Conservation (phyloP, 1,140 invertebrate genomes). For the Colletes gigas region DNA sequence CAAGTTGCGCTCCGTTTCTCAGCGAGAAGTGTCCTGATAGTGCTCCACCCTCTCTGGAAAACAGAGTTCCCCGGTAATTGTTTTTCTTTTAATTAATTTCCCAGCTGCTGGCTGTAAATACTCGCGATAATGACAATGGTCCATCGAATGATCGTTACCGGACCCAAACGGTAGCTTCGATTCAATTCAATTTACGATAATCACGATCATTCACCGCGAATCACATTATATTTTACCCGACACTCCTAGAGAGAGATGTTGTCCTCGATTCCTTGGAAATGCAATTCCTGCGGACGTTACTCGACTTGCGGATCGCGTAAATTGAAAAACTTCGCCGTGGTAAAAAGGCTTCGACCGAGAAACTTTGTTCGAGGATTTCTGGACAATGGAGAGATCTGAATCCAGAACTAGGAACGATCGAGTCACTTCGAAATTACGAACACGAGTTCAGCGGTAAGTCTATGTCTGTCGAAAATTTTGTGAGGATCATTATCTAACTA, state of each 20-base stretch:
- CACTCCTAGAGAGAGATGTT: background rate
- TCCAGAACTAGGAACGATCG: background rate
- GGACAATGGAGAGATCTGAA: background rate
- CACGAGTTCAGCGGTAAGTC: background rate
- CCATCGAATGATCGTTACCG: too few relatives aligned
- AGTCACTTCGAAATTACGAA: background rate
- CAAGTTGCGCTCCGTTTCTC: slow-evolving; percentile 30
- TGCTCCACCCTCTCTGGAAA: background rate
- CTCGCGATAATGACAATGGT: too few relatives aligned
- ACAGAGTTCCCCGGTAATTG: too few relatives aligned
- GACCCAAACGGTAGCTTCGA: too few relatives aligned
- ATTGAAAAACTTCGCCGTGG: background rate
- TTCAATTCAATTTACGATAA: too few relatives aligned
- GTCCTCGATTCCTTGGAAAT: background rate
- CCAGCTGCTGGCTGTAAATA: too few relatives aligned
- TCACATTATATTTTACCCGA: too few relatives aligned
- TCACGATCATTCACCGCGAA: too few relatives aligned
- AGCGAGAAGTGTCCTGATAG: background rate
- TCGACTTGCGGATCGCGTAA: background rate
- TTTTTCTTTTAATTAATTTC: too few relatives aligned
- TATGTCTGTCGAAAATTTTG: background rate
- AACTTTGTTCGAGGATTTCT: background rate
- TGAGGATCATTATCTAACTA: background rate
- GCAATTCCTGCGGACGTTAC: background rate
- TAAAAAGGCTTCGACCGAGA: background rate